Evolutionary conservation across 2,797 vertebrate genomes (phyloP).

Genomic region (Pelodytes ibericus): DNA sequence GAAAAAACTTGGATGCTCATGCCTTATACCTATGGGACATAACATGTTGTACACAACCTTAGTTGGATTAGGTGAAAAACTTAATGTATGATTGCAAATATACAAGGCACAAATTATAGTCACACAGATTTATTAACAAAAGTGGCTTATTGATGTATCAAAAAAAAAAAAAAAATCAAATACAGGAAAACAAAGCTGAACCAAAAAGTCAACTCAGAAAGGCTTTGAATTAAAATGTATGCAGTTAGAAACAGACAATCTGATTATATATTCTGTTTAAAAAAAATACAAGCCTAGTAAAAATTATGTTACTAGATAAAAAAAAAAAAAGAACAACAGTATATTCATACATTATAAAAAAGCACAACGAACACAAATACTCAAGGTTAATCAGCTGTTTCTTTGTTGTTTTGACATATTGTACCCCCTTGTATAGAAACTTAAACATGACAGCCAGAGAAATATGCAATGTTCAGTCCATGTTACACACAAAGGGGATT

Average conservation of each 20-base stretch:
- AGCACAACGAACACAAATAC: background rate
- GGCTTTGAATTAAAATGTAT: conserved; percentile 3
- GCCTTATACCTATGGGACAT: no score
- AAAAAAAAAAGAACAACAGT: background rate
- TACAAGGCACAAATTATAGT: conserved; percentile 6
- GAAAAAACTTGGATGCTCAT: no score
- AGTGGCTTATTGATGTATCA: conserved; percentile 1
- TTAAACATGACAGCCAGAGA: no score
- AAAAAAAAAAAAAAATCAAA: background rate
- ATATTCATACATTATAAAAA: background rate
- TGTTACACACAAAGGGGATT: no score
- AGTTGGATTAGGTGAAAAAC: no score
- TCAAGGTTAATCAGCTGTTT: background rate
- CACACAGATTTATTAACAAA: conserved; percentile 35
- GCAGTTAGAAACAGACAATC: background rate
- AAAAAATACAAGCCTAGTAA: background rate
- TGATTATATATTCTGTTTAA: no score
- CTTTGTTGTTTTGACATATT: background rate
- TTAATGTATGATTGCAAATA: background rate
- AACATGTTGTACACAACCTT: no score
- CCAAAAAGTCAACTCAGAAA: background rate
- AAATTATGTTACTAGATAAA: no score
- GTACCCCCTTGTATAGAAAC: background rate
- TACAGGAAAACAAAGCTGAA: background rate
- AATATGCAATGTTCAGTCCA: no score